Evolutionary conservation across 1,140 invertebrate genomes (phyloP), one percentile per base, ranked within the genome.

Genomic region (Wiebesia pumilae): DNA sequence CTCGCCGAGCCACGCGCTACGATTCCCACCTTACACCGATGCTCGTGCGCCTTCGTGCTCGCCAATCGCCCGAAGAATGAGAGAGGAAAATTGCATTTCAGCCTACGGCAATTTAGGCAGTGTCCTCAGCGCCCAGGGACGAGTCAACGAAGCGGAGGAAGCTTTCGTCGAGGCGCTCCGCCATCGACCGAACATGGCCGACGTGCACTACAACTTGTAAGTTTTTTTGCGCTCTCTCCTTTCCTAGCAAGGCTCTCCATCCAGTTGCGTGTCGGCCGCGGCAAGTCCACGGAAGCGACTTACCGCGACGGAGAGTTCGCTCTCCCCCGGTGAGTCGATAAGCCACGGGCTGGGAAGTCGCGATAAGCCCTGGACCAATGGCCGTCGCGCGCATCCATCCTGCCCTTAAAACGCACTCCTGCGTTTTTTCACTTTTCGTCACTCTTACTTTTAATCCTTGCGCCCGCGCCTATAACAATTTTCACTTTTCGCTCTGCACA

Each of bases 161-260:
- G 97, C 97, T 40, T 98, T 98, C 92, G 95, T 97, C 91, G 96
- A 96, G 92, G 98, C 98, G 73, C 95, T 99, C 38, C 95, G 95
- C 84, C 96, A 97, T 95, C 95, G 98, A 93, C 96, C 97, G 87
- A 99, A 98, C 94, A 99, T 99, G 98, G 98, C 98, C 84, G 98
- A 99, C 92, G 98, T 98, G 77, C 98, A 98, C 95, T 99, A 98
- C 93, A 99, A 99, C 94, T 94, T 99, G 98, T 99, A 95, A 98
- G 98, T 98, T 88, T 77, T 80, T 83, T 54, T 69, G 77, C 81
- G 4, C 35, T 40, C 24, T 83, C 33, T 58, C 51, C 33, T 40
- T 21, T 54, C 3, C 43, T 47, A 6, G 43, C 6, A 7, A 7
- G 43, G 43, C 14, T 47, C 43, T 14, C 43, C 19, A 47, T 47